Evolutionary conservation across 2,797 vertebrate genomes (phyloP), one percentile per base, ranked within the genome.

Genomic region (Hypotaenidia philippensis): DNA sequence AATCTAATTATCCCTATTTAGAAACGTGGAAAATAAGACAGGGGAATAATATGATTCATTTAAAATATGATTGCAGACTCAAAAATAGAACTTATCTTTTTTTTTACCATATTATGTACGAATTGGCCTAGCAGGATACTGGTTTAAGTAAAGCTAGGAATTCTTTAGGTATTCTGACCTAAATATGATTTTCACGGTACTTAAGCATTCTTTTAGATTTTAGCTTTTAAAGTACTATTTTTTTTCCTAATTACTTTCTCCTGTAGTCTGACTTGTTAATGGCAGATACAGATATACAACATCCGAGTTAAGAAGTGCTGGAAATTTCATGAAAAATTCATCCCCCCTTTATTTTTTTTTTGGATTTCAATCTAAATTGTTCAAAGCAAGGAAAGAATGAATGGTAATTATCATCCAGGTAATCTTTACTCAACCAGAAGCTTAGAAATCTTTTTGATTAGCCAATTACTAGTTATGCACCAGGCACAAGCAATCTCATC

Each of bases 51-150:
- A 44, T 6, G 36, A 88, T 88, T 91, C 18, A 86, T 91, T 86
- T 91, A 78, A 94, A 90, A 65, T 65, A 71, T 32, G 41, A 78
- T 10, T 91, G 70, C 72, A 91, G 40, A 50, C 17, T 34, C 55
- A 59, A 94, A 97, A 95, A 76, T 72, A 94, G 79, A 91, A 81
- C 7, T 29, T 31, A 56, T 65, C 63, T 84, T 63, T 66, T 94
- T 94, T 44, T 93, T 64, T 76, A 77, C 72, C 13, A 29, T 27
- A 71, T 80, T 83, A 56, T 69, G 27, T 65, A 89, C 0, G 2
- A 85, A 79, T 38, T 64, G 53, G 26, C 29, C 64, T 60, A 70
- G 60, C 23, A 76, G 22, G 91, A 89, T 90, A 88, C 25, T 61
- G 9, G 25, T 90, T 95, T 90, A 78, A 90, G 78, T 71, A 90